Evolutionary conservation across 2,797 vertebrate species (phyloP), one percentile per base, ranked within the genome.

Genomic region (Gymnothorax javanicus): DNA sequence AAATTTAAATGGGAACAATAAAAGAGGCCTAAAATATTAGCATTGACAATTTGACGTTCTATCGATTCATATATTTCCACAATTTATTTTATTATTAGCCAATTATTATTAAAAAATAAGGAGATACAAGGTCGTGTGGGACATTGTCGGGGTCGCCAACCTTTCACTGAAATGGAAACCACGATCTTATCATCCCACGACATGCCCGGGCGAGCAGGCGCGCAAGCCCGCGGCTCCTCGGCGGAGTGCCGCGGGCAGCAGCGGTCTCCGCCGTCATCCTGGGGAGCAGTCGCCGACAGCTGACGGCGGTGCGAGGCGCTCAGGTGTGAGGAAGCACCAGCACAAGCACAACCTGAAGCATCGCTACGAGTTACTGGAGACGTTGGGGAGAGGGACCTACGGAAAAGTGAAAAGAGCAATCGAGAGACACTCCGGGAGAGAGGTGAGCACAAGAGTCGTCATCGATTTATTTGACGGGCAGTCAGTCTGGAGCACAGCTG

Each of bases 281-380:
- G 91, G 91, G 59, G 91, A 91, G 89, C 86, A 89, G 57, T 88
- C 89, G 33, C 89, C 89, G 7, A 83, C 88, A 4, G 83, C 87
- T 7, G 27, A 87, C 25, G 92, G 92, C 59, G 87, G 89, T 88
- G 91, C 92, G 89, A 95, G 94, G 91, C 93, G 94, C 88, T 94
- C 95, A 58, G 95, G 95, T 20, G 97, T 96, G 89, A 97, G 96
- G 94, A 94, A 96, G 86, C 97, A 97, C 89, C 97, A 96, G 85
- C 97, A 97, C 93, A 97, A 97, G 77, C 97, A 98, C 94, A 98
- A 97, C 94, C 95, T 98, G 92, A 97, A 97, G 91, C 97, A 97
- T 92, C 96, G 97, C 90, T 98, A 97, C 86, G 97, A 97, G 92
- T 93, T 97, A 91, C 94, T 95, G 91, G 96, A 97, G 93, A 98